A percentile compares a stretch with the other conserved stretches of the same genome.
Evolutionary conservation across 2,888 invertebrate species (phyloP).

Genomic region (Azorinus chamasolen): DNA sequence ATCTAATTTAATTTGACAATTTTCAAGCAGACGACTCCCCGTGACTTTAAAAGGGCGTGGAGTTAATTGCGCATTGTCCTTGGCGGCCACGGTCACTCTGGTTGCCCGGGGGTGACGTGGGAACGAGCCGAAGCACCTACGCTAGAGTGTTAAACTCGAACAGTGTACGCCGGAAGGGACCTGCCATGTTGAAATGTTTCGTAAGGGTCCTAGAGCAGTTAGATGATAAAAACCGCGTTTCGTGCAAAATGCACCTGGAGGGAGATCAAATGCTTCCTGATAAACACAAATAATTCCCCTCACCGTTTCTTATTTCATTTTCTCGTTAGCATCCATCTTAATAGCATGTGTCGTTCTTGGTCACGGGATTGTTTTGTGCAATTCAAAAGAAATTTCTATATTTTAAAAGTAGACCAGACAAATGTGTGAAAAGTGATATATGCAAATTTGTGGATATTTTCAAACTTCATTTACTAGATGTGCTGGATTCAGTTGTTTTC

Average conservation of each 20-base stretch:
- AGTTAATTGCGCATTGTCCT: slow-evolving; percentile 36
- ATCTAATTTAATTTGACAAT: no score
- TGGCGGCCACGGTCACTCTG: background rate
- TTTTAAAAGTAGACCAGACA: background rate
- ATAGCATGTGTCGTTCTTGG: slow-evolving; percentile 18
- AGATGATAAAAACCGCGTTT: slow-evolving; percentile 49
- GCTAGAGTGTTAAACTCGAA: background rate
- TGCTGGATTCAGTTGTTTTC: no score
- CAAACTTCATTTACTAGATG: background rate
- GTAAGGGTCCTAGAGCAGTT: slow-evolving; percentile 35
- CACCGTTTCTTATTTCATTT: slow-evolving; percentile 43
- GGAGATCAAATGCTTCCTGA: slow-evolving; percentile 54
- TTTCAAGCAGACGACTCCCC: no score
- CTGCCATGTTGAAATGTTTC: slow-evolving; percentile 9
- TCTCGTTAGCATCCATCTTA: slow-evolving; percentile 41
- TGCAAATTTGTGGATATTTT: background rate
- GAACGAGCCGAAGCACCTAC: no score
- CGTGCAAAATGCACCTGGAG: slow-evolving; percentile 60
- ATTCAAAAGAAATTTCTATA: background rate
- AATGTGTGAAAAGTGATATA: background rate
- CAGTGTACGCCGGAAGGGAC: slow-evolving; percentile 10
- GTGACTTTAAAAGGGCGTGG: slow-evolving; percentile 3
- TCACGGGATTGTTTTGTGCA: background rate
- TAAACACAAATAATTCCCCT: slow-evolving; percentile 45
- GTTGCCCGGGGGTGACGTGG: background rate